Conservation (phyloP, 2,888 invertebrate species). For the Gryllus longicercus region DNA sequence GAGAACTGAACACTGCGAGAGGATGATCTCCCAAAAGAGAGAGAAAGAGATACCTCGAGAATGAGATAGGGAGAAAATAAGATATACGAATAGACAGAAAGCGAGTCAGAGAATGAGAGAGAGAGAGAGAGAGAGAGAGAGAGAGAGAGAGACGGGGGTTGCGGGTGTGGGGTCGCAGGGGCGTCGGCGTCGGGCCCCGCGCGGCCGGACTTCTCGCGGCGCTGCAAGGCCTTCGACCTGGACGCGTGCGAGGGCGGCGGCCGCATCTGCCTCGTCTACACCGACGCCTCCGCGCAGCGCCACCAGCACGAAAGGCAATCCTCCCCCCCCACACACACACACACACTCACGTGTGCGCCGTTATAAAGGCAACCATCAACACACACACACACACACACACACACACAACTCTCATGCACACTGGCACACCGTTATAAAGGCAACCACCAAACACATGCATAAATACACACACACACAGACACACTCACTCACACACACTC, state of each 20-base stretch:
- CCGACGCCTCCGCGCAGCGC: constrained; percentile 44
- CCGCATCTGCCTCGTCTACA: constrained; percentile 66
- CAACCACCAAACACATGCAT: too few species aligned
- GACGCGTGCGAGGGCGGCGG: constrained; percentile 63
- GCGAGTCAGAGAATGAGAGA: too few species aligned
- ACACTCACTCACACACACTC: neutral
- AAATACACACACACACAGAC: neutral
- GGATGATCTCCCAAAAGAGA: too few species aligned
- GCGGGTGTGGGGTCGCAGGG: constrained; percentile 40
- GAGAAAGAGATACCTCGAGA: too few species aligned
- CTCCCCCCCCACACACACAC: neutral
- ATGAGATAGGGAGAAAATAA: too few species aligned
- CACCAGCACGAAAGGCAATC: too few species aligned
- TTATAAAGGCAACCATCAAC: neutral
- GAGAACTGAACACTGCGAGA: too few species aligned
- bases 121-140: too few species aligned
- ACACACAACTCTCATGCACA: too few species aligned
- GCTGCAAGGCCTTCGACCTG: constrained; percentile 55
- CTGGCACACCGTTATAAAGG: too few species aligned
- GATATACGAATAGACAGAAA: too few species aligned
- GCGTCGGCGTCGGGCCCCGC: constrained; percentile 46
- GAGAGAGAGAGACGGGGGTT: neutral
- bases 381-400: too few species aligned
- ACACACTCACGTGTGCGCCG: neutral
- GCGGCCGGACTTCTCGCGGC: constrained; percentile 28